Conservation (phyloP, 2,888 invertebrate species). For the Hirtodrosophila trivittata region DNA sequence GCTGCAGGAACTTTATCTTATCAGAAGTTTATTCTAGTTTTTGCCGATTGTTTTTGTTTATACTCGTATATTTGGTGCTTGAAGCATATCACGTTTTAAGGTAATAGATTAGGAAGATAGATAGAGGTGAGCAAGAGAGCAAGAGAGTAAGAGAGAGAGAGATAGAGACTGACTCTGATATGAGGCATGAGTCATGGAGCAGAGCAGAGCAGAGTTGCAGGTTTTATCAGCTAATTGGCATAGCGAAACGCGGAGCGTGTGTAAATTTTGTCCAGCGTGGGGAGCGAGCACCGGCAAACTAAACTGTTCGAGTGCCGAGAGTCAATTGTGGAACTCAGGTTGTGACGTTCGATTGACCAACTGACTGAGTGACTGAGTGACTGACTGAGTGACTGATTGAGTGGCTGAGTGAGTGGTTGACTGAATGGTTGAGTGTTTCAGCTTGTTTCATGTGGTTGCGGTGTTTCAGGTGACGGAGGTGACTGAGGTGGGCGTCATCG, state of each 20-base stretch:
- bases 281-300: constrained; percentile 74
- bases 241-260: constrained; percentile 38
- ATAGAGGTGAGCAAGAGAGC: too few relatives aligned
- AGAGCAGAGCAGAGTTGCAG: not conserved
- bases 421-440: constrained; percentile 25
- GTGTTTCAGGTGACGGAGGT: constrained; percentile 1
- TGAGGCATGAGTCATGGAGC: constrained; percentile 32
- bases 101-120: constrained; percentile 17
- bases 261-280: constrained; percentile 55
- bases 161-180: too few relatives aligned
- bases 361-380: constrained; percentile 30
- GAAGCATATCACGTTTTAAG: constrained; percentile 29
- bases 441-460: too few relatives aligned
- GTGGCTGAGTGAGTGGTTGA: constrained; percentile 41
- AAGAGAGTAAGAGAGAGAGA: not conserved
- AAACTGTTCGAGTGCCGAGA: constrained; percentile 40
- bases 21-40: not conserved
- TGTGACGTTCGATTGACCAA: constrained; percentile 49
- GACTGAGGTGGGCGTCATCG: constrained; percentile 48
- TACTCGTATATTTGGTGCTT: constrained; percentile 1
- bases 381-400: constrained; percentile 17
- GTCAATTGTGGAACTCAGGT: constrained; percentile 34
- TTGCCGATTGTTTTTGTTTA: constrained; percentile 13
- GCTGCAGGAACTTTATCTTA: not conserved
- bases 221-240: constrained; percentile 33